These are phyloP conservation scores for Watsonalla cultraria DNA, from an alignment of 2,888 invertebrate species.

Conservation along the genomic window DNA sequence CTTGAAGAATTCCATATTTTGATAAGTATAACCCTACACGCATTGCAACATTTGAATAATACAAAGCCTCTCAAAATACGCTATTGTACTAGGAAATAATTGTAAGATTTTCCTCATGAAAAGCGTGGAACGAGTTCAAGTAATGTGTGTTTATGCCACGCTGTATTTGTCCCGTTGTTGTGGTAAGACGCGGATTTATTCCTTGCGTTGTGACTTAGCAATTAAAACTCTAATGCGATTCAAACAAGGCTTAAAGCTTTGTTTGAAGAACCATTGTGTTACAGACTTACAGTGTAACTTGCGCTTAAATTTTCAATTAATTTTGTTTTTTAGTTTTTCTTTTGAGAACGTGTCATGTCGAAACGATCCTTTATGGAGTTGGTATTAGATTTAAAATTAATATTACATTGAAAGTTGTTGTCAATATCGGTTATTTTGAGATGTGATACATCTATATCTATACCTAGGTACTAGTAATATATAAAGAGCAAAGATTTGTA, in stretches of 20 bases:
- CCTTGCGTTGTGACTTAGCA: neutral
- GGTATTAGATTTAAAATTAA: too few species aligned
- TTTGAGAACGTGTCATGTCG: too few species aligned
- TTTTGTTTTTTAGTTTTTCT: too few species aligned
- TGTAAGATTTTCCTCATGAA: neutral
- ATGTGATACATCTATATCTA: too few species aligned
- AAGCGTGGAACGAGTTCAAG: neutral
- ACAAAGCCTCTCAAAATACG: neutral
- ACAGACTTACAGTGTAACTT: neutral
- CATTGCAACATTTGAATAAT: too few species aligned
- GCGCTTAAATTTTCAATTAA: neutral
- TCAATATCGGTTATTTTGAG: too few species aligned
- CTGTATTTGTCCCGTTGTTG: neutral
- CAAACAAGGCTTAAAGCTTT: too few species aligned
- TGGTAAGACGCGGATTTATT: neutral
- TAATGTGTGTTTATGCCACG: neutral
- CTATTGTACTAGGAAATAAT: neutral
- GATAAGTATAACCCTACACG: too few species aligned
- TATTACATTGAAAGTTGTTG: neutral
- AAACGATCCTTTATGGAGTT: too few species aligned
- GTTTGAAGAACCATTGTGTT: neutral
- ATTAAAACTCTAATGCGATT: neutral
- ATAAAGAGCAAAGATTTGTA: too few species aligned
- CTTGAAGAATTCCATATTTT: too few species aligned
- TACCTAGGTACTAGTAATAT: too few species aligned